A percentile compares a stretch with the other conserved stretches of the same genome.
phyloP scores from a whole-genome alignment of 2,888 invertebrate genomes.

The Polymixis lichenea region DNA sequence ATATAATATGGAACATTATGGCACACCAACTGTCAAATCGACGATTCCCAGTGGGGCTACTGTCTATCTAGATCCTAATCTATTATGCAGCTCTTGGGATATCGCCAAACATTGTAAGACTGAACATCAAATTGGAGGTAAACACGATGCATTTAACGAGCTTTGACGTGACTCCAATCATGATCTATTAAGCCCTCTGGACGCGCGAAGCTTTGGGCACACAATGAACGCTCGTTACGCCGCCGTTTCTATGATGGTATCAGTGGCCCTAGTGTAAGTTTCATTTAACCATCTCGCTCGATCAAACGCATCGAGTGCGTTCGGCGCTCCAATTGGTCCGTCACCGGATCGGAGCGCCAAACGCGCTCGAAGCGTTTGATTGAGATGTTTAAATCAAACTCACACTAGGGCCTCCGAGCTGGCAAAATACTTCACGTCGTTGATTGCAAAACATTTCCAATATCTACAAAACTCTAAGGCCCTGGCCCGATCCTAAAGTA shows the following conservation, averaged over 20 bases:
- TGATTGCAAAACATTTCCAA: conserved; percentile 34
- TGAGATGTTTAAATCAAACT: too few relatives aligned
- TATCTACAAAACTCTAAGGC: conserved; percentile 11
- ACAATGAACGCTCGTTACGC: neutral
- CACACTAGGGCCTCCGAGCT: too few relatives aligned
- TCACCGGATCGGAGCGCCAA: too few relatives aligned
- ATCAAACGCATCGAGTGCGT: too few relatives aligned
- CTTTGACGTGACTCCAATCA: neutral
- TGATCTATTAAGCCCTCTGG: neutral
- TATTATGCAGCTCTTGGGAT: neutral
- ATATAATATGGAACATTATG: neutral
- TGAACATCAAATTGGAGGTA: neutral
- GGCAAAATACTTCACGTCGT: neutral
- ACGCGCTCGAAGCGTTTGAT: too few relatives aligned
- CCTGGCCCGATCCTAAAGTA: conserved; percentile 17
- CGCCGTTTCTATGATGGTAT: neutral
- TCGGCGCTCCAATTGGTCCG: too few relatives aligned
- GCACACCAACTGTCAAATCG: neutral
- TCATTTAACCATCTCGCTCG: too few relatives aligned
- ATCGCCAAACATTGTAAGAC: neutral
- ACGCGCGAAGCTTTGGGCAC: neutral
- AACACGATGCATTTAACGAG: neutral
- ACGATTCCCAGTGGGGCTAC: neutral
- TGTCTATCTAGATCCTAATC: neutral
- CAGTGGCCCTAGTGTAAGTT: too few relatives aligned